A percentile compares a stretch with the other conserved stretches of the same genome.
Evolutionary conservation across 2,888 invertebrate species (phyloP).

Genomic region (Acrobasis suavella): DNA sequence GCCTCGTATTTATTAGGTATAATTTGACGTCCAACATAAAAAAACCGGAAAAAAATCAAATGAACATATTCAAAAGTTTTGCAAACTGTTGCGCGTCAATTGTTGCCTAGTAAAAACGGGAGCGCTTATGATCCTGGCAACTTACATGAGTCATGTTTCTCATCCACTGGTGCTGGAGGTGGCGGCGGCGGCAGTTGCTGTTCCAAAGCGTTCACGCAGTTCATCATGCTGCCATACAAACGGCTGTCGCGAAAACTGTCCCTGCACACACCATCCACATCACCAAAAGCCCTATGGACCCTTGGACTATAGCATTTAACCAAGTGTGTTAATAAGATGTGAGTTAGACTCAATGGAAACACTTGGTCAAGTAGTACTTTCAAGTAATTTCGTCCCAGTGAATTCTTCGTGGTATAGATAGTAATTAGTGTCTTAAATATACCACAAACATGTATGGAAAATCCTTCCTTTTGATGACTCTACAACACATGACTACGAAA

Average conservation of each 20-base stretch:
- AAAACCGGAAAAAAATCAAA: background rate
- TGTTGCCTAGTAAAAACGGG: background rate
- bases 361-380: background rate
- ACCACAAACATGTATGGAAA: background rate
- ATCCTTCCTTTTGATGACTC: background rate
- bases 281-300: slow-evolving; percentile 32
- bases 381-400: background rate
- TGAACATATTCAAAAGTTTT: background rate
- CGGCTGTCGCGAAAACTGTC: slow-evolving; percentile 95
- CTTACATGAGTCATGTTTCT: slow-evolving; percentile 79
- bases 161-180: slow-evolving; percentile 74
- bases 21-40: background rate
- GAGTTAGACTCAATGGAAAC: background rate
- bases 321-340: background rate
- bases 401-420: background rate
- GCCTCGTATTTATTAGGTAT: background rate
- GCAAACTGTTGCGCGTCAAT: background rate
- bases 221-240: slow-evolving; percentile 97
- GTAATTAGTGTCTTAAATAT: background rate
- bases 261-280: slow-evolving; percentile 80
- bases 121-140: slow-evolving; percentile 26
- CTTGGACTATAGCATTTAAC: background rate
- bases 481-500: background rate
- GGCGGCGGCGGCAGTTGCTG: slow-evolving; percentile 90
- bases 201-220: slow-evolving; percentile 96